phyloP scores from a whole-genome alignment of 2,113 vertebrate species.

The Garra rufa region DNA sequence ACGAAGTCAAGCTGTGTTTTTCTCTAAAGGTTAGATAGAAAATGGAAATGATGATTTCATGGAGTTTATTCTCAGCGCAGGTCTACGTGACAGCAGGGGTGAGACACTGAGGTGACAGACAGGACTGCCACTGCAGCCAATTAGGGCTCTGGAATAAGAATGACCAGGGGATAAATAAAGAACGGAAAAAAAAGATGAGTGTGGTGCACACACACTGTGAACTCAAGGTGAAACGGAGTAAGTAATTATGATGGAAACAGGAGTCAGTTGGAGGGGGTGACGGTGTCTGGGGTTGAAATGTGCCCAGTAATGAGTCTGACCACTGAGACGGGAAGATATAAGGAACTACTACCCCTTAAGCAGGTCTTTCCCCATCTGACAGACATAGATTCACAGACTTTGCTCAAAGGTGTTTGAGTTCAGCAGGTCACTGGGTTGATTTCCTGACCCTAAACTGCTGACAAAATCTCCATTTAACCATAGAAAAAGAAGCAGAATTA shows the following conservation, averaged over 20 bases:
- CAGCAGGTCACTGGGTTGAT: neutral
- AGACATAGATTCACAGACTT: neutral
- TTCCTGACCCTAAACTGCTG: neutral
- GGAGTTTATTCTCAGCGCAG: neutral
- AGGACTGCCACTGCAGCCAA: slow-evolving; percentile 49
- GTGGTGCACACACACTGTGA: slow-evolving; percentile 45
- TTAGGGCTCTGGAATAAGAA: slow-evolving; percentile 55
- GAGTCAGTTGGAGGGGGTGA: slow-evolving; percentile 33
- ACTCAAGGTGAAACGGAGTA: slow-evolving; percentile 61
- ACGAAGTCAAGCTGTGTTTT: slow-evolving; percentile 1
- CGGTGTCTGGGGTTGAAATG: slow-evolving; percentile 50
- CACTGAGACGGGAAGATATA: slow-evolving; percentile 5
- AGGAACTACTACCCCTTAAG: neutral
- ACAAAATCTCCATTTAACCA: neutral
- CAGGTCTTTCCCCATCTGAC: neutral
- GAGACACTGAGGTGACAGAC: slow-evolving; percentile 30
- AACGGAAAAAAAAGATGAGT: slow-evolving; percentile 5
- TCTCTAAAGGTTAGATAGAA: slow-evolving; percentile 39
- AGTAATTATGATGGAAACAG: slow-evolving; percentile 65
- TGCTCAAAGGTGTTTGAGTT: neutral
- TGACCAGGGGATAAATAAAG: slow-evolving; percentile 42
- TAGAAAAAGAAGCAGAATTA: neutral
- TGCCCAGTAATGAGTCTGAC: slow-evolving; percentile 55
- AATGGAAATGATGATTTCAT: slow-evolving; percentile 39
- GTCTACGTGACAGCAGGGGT: slow-evolving; percentile 24